Evolutionary conservation across 2,888 invertebrate genomes (phyloP).

Genomic region (Cryptocephalus primarius): DNA sequence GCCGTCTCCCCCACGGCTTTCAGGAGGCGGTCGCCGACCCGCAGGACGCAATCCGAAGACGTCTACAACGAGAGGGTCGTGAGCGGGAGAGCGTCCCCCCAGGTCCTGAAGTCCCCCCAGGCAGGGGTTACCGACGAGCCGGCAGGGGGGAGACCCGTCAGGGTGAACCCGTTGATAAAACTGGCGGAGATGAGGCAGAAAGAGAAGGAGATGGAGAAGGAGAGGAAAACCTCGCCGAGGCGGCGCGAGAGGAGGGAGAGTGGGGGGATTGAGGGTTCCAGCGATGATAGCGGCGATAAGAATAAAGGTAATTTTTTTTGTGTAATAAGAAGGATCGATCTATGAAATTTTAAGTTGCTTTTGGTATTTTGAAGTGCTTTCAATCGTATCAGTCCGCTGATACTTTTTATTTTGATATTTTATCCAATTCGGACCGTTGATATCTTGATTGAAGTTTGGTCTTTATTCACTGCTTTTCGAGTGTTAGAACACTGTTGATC

Average conservation of each 20-base stretch:
- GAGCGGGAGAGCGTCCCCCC: neutral
- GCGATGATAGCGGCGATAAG: slow-evolving; percentile 7
- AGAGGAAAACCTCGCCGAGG: slow-evolving; percentile 8
- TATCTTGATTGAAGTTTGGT: too few species aligned
- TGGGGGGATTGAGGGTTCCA: slow-evolving; percentile 6
- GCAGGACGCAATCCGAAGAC: slow-evolving; percentile 32
- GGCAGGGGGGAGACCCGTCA: slow-evolving; percentile 14
- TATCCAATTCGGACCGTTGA: too few species aligned
- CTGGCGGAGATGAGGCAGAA: slow-evolving; percentile 20
- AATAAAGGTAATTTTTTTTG: slow-evolving; percentile 8
- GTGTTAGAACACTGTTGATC: too few species aligned
- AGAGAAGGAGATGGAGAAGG: slow-evolving; percentile 4
- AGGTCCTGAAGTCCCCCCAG: neutral
- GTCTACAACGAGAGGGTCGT: slow-evolving; percentile 24
- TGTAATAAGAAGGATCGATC: neutral
- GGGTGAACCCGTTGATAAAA: slow-evolving; percentile 31
- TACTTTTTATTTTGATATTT: too few species aligned
- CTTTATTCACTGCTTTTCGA: too few species aligned
- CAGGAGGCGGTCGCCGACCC: slow-evolving; percentile 13
- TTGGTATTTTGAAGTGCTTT: neutral
- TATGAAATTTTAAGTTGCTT: too few species aligned
- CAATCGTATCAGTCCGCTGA: neutral
- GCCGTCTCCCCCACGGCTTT: slow-evolving; percentile 4
- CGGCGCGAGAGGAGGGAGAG: slow-evolving; percentile 3
- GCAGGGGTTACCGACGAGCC: neutral